Percentiles rank a stretch among this genome's conserved stretches.
Evolutionary conservation across 1,140 invertebrate species (phyloP).

Genomic region (Melipona quadrifasciata): DNA sequence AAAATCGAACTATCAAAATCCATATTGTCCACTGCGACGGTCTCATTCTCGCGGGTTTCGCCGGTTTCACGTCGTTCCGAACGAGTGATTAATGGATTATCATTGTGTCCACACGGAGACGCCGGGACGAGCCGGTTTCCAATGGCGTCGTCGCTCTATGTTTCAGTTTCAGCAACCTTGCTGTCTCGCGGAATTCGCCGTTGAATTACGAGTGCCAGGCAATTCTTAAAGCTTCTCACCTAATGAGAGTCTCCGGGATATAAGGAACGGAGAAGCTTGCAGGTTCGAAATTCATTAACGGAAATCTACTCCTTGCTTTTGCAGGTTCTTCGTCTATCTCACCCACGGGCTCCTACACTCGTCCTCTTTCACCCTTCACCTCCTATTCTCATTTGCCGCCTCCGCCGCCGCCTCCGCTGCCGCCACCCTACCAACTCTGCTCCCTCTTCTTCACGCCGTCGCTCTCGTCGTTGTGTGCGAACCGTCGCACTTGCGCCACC

Average conservation of each 20-base stretch:
- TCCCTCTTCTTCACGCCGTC: too few relatives aligned
- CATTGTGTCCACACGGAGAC: conserved; percentile 49
- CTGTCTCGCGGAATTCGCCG: conserved; percentile 57
- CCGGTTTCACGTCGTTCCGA: conserved; percentile 28
- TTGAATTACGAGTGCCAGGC: conserved; percentile 67
- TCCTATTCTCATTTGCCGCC: conserved; percentile 10
- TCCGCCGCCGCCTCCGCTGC: background rate
- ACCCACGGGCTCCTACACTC: background rate
- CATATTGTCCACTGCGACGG: too few relatives aligned
- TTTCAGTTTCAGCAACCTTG: conserved; percentile 61
- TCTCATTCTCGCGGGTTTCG: too few relatives aligned
- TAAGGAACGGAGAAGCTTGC: conserved; percentile 63
- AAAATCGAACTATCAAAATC: too few relatives aligned
- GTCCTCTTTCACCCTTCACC: conserved; percentile 13
- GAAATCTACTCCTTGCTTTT: conserved; percentile 48
- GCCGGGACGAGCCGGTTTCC: conserved; percentile 43
- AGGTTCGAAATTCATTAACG: conserved; percentile 73
- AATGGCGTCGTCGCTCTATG: conserved; percentile 56
- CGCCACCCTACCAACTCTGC: too few relatives aligned
- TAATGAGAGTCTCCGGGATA: conserved; percentile 73
- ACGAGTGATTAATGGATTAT: conserved; percentile 67
- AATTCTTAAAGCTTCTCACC: conserved; percentile 75
- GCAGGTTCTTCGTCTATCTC: conserved; percentile 23
- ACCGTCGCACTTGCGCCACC: conserved; percentile 57
- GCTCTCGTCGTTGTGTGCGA: conserved; percentile 46